Percentiles rank a stretch among this genome's conserved stretches.
Evolutionary conservation across 2,797 vertebrate species (phyloP).

Genomic region (Myripristis murdjan): DNA sequence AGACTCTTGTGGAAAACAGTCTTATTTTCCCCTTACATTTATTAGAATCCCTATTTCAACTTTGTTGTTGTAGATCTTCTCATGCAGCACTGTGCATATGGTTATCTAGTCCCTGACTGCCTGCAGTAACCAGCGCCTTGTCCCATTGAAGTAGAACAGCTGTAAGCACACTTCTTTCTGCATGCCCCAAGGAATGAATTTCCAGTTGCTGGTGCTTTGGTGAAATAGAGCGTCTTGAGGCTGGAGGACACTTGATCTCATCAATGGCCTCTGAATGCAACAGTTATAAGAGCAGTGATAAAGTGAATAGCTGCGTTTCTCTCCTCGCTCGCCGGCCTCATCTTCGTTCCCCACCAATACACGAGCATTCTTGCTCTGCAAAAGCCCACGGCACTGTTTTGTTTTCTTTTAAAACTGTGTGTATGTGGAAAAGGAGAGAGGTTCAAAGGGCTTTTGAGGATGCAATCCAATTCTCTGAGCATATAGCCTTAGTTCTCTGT

Average conservation of each 20-base stretch:
- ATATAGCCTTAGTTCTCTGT: slow-evolving; percentile 39
- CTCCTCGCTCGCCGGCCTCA: slow-evolving; percentile 23
- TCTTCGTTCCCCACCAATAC: slow-evolving; percentile 34
- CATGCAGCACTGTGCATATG: neutral
- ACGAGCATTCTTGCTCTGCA: slow-evolving; percentile 38
- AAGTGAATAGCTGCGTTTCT: slow-evolving; percentile 40
- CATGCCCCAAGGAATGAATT: neutral
- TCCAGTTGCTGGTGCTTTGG: slow-evolving; percentile 22
- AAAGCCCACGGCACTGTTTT: slow-evolving; percentile 46
- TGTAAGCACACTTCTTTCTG: slow-evolving; percentile 7
- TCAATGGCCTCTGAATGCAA: slow-evolving; percentile 50
- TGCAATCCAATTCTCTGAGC: slow-evolving; percentile 44
- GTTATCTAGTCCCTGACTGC: neutral
- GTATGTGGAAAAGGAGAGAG: slow-evolving; percentile 26
- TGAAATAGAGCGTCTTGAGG: slow-evolving; percentile 16
- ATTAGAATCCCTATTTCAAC: neutral
- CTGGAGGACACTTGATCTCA: slow-evolving; percentile 18
- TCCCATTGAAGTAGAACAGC: neutral
- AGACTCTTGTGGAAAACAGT: neutral
- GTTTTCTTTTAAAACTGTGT: slow-evolving; percentile 39
- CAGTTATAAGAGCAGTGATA: slow-evolving; percentile 44
- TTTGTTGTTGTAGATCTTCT: neutral
- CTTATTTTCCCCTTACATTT: neutral
- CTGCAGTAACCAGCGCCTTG: neutral
- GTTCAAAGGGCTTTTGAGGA: slow-evolving; percentile 56